Evolutionary conservation across 2,113 vertebrate species (phyloP), one percentile per base, ranked within the genome.

Genomic region (Nymphicus hollandicus): DNA sequence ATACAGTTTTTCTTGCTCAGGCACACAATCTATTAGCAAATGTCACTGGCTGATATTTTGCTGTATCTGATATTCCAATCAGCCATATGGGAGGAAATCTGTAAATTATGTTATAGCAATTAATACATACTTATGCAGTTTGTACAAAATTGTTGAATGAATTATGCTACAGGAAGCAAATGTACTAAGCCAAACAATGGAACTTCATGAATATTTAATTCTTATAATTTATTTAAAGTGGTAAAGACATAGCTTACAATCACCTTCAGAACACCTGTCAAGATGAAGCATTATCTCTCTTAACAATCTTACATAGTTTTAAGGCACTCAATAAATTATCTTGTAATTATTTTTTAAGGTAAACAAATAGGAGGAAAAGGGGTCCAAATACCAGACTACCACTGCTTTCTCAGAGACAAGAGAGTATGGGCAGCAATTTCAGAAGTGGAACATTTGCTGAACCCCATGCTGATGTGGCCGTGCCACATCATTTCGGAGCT

Each of bases 171-270:
- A 84, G 71, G 93, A 95, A 95, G 76, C 91, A 95, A 97, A 87
- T 58, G 56, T 35, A 85, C 80, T 46, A 91, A 97, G 87, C 71
- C 88, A 96, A 97, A 91, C 91, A 77, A 96, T 85, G 69, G 77
- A 88, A 73, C 24, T 85, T 91, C 88, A 96, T 97, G 50, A 87
- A 94, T 81, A 97, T 96, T 96, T 94, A 88, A 96, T 94, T 92
- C 69, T 88, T 73, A 81, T 72, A 60, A 82, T 93, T 90, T 83
- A 96, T 94, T 97, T 96, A 77, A 81, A 91, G 82, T 71, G 24
- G 55, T 43, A 81, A 76, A 95, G 58, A 60, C 81, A 76, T 23
- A 77, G 49, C 22, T 24, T 80, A 89, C 4, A 7, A 66, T 93
- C 92, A 97, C 89, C 95, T 96, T 93, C 94, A 46, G 86, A 91